Conservation (phyloP, 2,888 invertebrate genomes). For the Eucriotettix oculatus region DNA sequence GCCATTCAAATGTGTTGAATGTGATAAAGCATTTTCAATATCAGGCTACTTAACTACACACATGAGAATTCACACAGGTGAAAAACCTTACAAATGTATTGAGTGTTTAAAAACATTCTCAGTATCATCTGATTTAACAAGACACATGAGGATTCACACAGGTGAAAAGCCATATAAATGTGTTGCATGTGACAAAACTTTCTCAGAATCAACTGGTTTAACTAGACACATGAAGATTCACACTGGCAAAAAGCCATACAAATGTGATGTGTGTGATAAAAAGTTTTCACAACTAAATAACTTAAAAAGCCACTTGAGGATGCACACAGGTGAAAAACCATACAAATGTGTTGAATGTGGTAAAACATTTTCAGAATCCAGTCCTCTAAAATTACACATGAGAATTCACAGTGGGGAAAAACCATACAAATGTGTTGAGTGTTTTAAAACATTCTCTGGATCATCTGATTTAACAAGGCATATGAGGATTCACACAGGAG, state of each 20-base stretch:
- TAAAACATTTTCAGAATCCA: background rate
- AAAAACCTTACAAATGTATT: too few species aligned
- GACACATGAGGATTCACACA: too few species aligned
- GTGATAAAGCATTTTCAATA: too few species aligned
- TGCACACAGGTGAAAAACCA: background rate
- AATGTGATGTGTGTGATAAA: background rate
- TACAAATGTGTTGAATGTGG: background rate
- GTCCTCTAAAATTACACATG: background rate
- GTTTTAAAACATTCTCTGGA: background rate
- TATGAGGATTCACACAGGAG: background rate
- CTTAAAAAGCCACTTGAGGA: background rate
- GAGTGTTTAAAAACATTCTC: too few species aligned
- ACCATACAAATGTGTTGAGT: background rate
- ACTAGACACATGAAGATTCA: background rate
- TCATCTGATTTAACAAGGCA: background rate
- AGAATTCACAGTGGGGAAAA: background rate
- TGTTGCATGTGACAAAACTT: too few species aligned
- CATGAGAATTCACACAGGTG: too few species aligned
- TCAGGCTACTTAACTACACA: too few species aligned
- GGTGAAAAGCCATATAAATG: too few species aligned
- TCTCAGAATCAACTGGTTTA: too few species aligned
- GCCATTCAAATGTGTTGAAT: too few species aligned
- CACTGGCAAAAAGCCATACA: background rate
- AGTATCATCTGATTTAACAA: too few species aligned
- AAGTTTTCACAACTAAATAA: background rate